These are phyloP conservation scores for Dioctria rufipes DNA, from an alignment of 2,888 invertebrate genomes.

Conservation along the genomic window DNA sequence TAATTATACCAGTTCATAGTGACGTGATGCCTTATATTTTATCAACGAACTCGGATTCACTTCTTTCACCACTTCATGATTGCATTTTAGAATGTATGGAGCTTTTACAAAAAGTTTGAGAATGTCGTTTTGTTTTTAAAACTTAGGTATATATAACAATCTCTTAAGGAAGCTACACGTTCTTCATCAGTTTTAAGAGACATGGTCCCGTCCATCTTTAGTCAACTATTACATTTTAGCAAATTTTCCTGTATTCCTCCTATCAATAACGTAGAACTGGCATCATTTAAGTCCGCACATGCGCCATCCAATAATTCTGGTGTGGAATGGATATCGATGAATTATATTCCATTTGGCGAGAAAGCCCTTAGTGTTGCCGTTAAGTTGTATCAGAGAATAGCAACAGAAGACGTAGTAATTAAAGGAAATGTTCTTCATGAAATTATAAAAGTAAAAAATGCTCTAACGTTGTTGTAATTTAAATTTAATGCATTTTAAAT, in stretches of 20 bases:
- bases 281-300: conserved; percentile 61
- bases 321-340: conserved; percentile 84
- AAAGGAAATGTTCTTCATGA: conserved; percentile 81
- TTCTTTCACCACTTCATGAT: conserved; percentile 87
- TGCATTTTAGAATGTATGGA: conserved; percentile 90
- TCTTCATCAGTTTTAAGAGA: conserved; percentile 75
- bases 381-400: conserved; percentile 82
- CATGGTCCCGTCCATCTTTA: conserved; percentile 80
- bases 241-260: conserved; percentile 82
- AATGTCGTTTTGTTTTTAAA: conserved; percentile 49
- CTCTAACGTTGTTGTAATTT: background rate
- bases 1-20: conserved; percentile 85
- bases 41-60: conserved; percentile 83
- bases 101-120: conserved; percentile 83
- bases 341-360: conserved; percentile 90
- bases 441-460: conserved; percentile 72
- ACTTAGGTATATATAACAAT: conserved; percentile 54
- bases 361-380: conserved; percentile 83
- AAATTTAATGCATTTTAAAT: background rate
- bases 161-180: conserved; percentile 74
- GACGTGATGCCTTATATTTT: conserved; percentile 88
- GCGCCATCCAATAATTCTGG: conserved; percentile 61
- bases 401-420: conserved; percentile 80
- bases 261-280: conserved; percentile 66
- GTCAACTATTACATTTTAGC: conserved; percentile 77